phyloP scores from a whole-genome alignment of 2,113 vertebrate species.

The Crocuta crocuta region DNA sequence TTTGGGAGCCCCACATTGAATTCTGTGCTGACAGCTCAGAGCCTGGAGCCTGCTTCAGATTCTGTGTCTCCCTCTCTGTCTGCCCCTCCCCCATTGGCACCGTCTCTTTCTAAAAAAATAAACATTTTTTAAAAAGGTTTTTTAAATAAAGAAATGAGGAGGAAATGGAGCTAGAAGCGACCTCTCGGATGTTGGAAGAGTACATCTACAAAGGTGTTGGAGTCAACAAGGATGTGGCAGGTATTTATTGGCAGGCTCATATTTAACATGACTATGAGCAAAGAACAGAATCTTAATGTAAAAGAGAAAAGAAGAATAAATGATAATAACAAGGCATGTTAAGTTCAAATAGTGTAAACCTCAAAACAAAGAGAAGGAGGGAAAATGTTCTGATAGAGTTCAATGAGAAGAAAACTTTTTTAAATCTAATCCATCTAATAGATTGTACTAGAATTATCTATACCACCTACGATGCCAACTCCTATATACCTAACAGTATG shows the following conservation, averaged over 20 bases:
- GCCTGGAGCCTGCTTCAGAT: no score
- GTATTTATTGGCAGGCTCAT: not conserved
- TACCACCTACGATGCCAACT: not conserved
- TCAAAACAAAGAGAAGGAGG: not conserved
- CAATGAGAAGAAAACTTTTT: not conserved
- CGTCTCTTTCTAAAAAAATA: no score
- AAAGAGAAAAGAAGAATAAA: not conserved
- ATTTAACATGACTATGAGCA: not conserved
- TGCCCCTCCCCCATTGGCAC: no score
- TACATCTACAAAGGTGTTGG: not conserved
- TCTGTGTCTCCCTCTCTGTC: no score
- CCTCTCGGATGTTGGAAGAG: not conserved
- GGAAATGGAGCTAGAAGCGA: not conserved
- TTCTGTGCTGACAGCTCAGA: no score
- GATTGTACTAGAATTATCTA: not conserved
- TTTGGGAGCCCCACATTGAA: no score
- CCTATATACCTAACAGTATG: not conserved
- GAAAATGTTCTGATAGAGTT: not conserved
- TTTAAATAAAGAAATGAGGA: not conserved
- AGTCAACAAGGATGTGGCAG: not conserved
- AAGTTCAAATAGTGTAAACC: not conserved
- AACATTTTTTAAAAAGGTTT: no score
- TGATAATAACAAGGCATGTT: not conserved
- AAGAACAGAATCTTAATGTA: not conserved
- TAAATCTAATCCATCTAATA: not conserved